phyloP scores from a whole-genome alignment of 92 coral and sea anemone genomes.

The Siderastrea radians region DNA sequence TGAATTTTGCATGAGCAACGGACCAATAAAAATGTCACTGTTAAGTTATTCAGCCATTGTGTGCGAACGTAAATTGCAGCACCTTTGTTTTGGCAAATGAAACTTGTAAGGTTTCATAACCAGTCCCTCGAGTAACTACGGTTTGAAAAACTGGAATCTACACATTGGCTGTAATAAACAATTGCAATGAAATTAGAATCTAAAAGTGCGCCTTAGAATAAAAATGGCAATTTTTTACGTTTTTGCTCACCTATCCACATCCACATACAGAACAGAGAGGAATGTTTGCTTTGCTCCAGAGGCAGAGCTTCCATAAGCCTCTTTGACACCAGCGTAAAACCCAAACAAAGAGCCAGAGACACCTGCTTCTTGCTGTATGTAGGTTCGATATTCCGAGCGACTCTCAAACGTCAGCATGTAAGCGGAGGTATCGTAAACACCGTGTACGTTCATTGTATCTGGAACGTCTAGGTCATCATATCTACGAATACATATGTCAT shows the following conservation, averaged over 20 bases:
- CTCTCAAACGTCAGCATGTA: conserved; percentile 36
- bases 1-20: too few relatives aligned
- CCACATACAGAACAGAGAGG: not conserved
- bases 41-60: too few relatives aligned
- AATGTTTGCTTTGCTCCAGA: not conserved
- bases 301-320: conserved; percentile 49
- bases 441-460: conserved; percentile 69
- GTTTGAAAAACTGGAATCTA: too few relatives aligned
- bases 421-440: conserved; percentile 61
- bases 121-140: too few relatives aligned
- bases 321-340: conserved; percentile 68
- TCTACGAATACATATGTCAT: not conserved
- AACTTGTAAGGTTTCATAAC: too few relatives aligned
- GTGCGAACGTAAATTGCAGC: too few relatives aligned
- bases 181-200: too few relatives aligned
- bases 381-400: conserved; percentile 33
- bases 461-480: conserved; percentile 56
- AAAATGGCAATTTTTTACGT: too few relatives aligned
- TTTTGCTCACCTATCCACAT: not conserved
- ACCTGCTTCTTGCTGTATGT: conserved; percentile 58
- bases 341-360: conserved; percentile 66
- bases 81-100: too few relatives aligned
- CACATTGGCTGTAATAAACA: too few relatives aligned
- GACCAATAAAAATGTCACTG: too few relatives aligned
- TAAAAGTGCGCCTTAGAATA: too few relatives aligned